These are phyloP conservation scores for Mycteria americana DNA, from an alignment of 2,797 vertebrate genomes.

Conservation along the genomic window DNA sequence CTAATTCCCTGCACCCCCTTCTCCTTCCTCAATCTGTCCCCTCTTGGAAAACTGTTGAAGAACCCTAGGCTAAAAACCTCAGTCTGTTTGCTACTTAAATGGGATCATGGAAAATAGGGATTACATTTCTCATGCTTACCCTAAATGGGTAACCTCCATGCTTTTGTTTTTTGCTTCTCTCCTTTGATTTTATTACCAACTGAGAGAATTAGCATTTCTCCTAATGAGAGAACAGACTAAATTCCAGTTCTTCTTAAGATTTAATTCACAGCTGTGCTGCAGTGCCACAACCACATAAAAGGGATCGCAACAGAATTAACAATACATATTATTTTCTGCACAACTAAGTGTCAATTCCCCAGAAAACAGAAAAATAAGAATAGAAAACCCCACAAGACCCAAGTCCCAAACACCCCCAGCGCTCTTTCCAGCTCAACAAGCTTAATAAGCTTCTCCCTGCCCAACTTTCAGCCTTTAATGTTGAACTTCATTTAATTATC, in stretches of 20 bases:
- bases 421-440: background rate
- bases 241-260: background rate
- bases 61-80: background rate
- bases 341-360: background rate
- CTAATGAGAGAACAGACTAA: background rate
- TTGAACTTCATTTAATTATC: background rate
- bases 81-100: background rate
- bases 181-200: background rate
- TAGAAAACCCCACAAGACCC: background rate
- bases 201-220: slow-evolving; percentile 7
- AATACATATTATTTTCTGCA: background rate
- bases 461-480: background rate
- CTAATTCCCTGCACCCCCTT: background rate
- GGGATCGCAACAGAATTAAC: background rate
- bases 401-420: background rate
- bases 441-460: background rate
- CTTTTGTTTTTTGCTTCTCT: background rate
- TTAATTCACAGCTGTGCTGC: background rate
- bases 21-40: background rate
- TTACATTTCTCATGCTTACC: background rate
- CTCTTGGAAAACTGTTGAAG: background rate
- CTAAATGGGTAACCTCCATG: background rate
- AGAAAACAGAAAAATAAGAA: background rate
- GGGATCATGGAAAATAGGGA: background rate
- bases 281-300: background rate